Conservation (phyloP, 2,888 invertebrate species). For the Epicampocera succincta region DNA sequence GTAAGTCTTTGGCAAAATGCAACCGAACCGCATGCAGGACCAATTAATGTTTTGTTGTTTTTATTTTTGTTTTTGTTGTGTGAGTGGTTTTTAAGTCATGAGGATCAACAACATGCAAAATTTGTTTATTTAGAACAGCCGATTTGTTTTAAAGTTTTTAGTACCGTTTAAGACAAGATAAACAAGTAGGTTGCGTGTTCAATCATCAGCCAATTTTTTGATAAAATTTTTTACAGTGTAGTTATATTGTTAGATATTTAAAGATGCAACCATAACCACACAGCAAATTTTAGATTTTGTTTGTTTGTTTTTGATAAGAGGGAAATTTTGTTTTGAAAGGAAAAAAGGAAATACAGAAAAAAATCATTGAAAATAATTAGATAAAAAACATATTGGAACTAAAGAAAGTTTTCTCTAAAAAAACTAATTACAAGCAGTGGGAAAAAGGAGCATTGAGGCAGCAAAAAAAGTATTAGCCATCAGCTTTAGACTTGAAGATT, state of each 20-base stretch:
- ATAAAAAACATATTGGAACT: constrained; percentile 11
- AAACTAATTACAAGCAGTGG: constrained; percentile 9
- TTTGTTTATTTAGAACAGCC: constrained; percentile 36
- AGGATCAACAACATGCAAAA: constrained; percentile 64
- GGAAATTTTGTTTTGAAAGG: constrained; percentile 51
- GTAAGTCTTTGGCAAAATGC: constrained; percentile 44
- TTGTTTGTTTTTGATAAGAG: constrained; percentile 61
- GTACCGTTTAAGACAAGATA: constrained; percentile 4
- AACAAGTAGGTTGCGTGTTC: not conserved
- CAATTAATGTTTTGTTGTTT: constrained; percentile 16
- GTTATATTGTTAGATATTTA: constrained; percentile 63
- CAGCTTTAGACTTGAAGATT: not conserved
- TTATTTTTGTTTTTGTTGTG: constrained; percentile 1
- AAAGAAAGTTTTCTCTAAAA: constrained; percentile 18
- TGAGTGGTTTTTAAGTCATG: constrained; percentile 42
- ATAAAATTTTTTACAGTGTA: constrained; percentile 67
- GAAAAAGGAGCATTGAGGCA: not conserved
- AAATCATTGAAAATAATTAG: constrained; percentile 57
- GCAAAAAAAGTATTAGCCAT: not conserved
- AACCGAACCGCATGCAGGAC: constrained; percentile 64
- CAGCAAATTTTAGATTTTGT: constrained; percentile 52
- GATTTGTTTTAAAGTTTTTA: constrained; percentile 20
- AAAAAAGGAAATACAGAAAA: constrained; percentile 62
- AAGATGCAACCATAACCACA: constrained; percentile 75
- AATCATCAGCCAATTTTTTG: constrained; percentile 55